Base-by-base conservation (phyloP, 2,797 vertebrate species). In the Mus spretus region DNA sequence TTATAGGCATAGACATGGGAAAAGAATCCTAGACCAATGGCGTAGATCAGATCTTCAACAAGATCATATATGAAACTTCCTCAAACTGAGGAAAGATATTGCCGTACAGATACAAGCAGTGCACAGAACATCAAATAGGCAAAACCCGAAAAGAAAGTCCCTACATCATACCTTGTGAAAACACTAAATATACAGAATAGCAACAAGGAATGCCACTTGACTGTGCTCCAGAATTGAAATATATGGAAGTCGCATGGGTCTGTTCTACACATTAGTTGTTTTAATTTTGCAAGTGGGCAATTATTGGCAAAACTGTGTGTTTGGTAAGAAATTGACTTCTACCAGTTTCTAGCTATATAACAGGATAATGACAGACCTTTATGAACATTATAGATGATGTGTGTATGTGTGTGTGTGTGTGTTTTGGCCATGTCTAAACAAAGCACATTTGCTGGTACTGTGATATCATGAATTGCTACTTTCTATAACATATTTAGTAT, bases 261-360 rank as follows among this genome's bases (percentile, higher is more conserved):
- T 75, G 22, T 47, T 78, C 93, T 28, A 87, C n/a, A 67, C 85
- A 55, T 34, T 86, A 79, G 26, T 57, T 79, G 84, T 78, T 72
- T 86, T 57, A 85, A 3, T 2, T 95, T 85, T 87, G 26, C 17
- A 31, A 55, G 4, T 28, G 17, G 90, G 19, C 28, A 91, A 77
- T 83, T 78, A 75, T 81, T 77, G 77, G 31, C n/a, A 92, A 92
- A 89, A 61, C n/a, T 91, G 37, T 28, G 20, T 88, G 72, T 80
- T 65, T 53, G 19, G 57, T 22, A 74, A n/a, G 40, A 78, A 75
- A 67, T 50, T 12, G 13, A 65, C 31, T 65, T 50, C 72, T 14
- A 72, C 34, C 5, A 22, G n/a, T 90, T 89, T 28, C 34, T 14
- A 72, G 53, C 65, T 72, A 55, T 53, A 89, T 65, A 95, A 22